A percentile compares a stretch with the other conserved stretches of the same genome.
phyloP scores from a whole-genome alignment of 2,113 vertebrate genomes.

The Aspidoscelis tigris region DNA sequence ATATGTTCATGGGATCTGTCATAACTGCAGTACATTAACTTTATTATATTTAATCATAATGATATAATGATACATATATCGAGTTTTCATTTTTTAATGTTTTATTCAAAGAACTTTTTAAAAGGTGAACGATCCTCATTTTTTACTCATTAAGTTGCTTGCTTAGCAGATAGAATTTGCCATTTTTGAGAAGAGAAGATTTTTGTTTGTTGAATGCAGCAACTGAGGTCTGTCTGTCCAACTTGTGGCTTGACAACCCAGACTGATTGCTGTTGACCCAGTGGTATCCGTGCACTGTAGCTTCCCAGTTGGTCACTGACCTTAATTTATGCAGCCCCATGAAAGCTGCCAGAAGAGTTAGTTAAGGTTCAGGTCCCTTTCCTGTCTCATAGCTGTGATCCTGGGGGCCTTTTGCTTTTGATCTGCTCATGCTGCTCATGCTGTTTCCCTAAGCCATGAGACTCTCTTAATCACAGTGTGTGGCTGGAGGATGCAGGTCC shows the following conservation, averaged over 20 bases:
- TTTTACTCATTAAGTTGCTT: constrained; percentile 29
- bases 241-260: background rate
- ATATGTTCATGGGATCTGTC: too few relatives aligned
- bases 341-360: background rate
- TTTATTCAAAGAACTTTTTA: background rate
- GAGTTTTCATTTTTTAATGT: background rate
- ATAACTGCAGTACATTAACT: too few relatives aligned
- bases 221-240: too few relatives aligned
- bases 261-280: background rate
- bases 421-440: accelerated
- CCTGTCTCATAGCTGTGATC: background rate
- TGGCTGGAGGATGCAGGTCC: background rate
- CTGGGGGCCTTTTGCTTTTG: background rate
- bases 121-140: constrained; percentile 8
- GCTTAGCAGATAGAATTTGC: background rate
- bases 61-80: background rate
- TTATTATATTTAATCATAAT: too few relatives aligned
- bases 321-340: background rate
- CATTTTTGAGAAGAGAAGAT: background rate
- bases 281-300: background rate
- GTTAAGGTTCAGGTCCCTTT: background rate
- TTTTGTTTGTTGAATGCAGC: background rate
- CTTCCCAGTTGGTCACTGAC: background rate
- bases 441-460: accelerated
- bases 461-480: background rate